Percentiles rank a stretch among this genome's conserved stretches.
Evolutionary conservation across 2,113 vertebrate genomes (phyloP).

Genomic region (Paracanthobrama guichenoti): DNA sequence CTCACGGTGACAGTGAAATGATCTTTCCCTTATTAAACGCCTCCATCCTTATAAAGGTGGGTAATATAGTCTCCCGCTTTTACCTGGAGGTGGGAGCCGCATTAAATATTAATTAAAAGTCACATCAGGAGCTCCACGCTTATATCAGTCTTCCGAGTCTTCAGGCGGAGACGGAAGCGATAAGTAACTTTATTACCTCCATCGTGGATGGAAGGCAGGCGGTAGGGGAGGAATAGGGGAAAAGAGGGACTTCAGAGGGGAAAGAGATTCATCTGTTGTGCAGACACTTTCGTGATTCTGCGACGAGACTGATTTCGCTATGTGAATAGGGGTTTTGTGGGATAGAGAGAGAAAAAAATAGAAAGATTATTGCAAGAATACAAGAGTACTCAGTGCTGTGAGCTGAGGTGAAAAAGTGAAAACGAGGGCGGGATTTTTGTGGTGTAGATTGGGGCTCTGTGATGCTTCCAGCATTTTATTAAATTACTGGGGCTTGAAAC

Average conservation of each 20-base stretch:
- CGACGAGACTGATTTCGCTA: background rate
- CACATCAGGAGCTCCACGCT: constrained; percentile 51
- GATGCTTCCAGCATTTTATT: constrained; percentile 20
- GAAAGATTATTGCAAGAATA: constrained; percentile 42
- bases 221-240: constrained; percentile 19
- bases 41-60: constrained; percentile 61
- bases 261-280: constrained; percentile 20
- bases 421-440: constrained; percentile 41
- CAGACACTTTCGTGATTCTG: constrained; percentile 2
- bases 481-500: constrained; percentile 31
- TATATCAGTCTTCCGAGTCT: constrained; percentile 58
- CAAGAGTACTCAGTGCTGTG: background rate
- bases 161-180: constrained; percentile 64
- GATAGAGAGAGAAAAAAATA: constrained; percentile 43
- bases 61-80: constrained; percentile 59
- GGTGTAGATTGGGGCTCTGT: background rate
- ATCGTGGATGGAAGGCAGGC: constrained; percentile 57
- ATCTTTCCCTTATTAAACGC: constrained; percentile 82
- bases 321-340: constrained; percentile 31
- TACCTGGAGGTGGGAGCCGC: constrained; percentile 60
- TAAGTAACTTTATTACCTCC: constrained; percentile 76
- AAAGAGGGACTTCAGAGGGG: constrained; percentile 3
- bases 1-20: constrained; percentile 76
- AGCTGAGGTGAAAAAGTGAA: constrained; percentile 26
- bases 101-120: constrained; percentile 66